Conservation (phyloP, 2,113 vertebrate genomes). For the Furnarius figulus region DNA sequence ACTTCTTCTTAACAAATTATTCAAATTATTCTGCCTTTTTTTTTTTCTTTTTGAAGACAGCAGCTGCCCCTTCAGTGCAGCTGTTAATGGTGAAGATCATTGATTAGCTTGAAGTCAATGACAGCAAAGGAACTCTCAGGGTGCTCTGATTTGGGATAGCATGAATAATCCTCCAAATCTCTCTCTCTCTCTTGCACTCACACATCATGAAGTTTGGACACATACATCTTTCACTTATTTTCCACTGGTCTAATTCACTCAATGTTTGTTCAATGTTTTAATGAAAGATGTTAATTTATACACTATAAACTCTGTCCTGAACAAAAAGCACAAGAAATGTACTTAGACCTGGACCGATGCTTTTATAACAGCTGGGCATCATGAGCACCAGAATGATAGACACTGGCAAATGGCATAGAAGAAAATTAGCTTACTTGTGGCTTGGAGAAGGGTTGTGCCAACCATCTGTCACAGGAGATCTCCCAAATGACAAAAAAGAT, state of each 20-base stretch:
- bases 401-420: not conserved
- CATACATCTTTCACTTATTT: not conserved
- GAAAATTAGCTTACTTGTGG: conserved; percentile 14
- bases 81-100: conserved; percentile 19
- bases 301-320: not conserved
- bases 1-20: not conserved
- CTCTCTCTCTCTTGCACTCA: not conserved
- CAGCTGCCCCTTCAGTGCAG: conserved; percentile 37
- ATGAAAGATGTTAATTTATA: not conserved
- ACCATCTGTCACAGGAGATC: not conserved
- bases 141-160: not conserved
- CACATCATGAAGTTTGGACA: not conserved
- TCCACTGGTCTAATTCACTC: not conserved
- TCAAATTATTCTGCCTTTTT: not conserved
- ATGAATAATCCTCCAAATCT: not conserved
- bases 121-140: conserved; percentile 1
- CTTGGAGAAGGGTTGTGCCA: not conserved
- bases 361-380: not conserved
- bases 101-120: conserved; percentile 40
- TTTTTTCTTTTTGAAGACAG: not conserved
- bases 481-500: not conserved
- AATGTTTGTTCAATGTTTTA: not conserved
- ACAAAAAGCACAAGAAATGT: not conserved
- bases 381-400: not conserved
- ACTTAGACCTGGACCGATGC: not conserved